A percentile compares a stretch with the other conserved stretches of the same genome.
phyloP scores from a whole-genome alignment of 2,888 invertebrate species.

The Taphrorychus bicolor region DNA sequence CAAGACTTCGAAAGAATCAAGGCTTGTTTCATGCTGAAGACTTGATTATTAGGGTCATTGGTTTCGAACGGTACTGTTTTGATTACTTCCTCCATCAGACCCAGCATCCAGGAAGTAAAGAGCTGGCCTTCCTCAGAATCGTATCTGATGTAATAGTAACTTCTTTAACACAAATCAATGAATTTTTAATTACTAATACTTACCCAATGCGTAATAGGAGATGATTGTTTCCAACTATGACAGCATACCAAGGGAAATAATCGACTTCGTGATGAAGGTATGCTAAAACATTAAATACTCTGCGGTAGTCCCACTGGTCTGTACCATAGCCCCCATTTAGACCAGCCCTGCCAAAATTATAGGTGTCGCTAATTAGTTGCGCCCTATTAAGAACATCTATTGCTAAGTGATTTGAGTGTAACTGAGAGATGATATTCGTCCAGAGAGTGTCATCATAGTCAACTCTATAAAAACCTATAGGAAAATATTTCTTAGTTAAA shows the following conservation, averaged over 20 bases:
- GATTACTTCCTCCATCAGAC: constrained; percentile 29
- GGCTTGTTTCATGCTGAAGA: constrained; percentile 66
- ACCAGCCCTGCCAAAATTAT: constrained; percentile 31
- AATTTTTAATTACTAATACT: too few species aligned
- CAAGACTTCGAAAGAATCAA: constrained; percentile 69
- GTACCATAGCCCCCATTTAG: constrained; percentile 1
- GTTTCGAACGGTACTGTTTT: constrained; percentile 19
- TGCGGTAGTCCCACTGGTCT: constrained; percentile 3
- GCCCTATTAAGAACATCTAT: constrained; percentile 34
- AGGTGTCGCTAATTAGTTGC: constrained; percentile 30
- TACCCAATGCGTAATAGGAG: constrained; percentile 27
- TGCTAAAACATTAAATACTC: constrained; percentile 15
- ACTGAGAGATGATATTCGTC: constrained; percentile 15
- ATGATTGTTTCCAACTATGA: constrained; percentile 27
- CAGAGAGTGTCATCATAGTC: constrained; percentile 27
- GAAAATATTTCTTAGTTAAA: not conserved
- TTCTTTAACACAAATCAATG: too few species aligned
- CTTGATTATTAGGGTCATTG: constrained; percentile 50
- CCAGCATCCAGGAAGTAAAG: constrained; percentile 53
- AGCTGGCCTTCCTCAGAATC: constrained; percentile 21
- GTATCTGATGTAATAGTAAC: too few species aligned
- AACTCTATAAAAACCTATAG: constrained; percentile 24
- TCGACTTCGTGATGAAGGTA: constrained; percentile 29
- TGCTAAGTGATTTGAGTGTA: constrained; percentile 17
- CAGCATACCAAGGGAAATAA: constrained; percentile 37